Base-by-base conservation (phyloP, 2,797 vertebrate genomes). In the Lacerta viridis region DNA sequence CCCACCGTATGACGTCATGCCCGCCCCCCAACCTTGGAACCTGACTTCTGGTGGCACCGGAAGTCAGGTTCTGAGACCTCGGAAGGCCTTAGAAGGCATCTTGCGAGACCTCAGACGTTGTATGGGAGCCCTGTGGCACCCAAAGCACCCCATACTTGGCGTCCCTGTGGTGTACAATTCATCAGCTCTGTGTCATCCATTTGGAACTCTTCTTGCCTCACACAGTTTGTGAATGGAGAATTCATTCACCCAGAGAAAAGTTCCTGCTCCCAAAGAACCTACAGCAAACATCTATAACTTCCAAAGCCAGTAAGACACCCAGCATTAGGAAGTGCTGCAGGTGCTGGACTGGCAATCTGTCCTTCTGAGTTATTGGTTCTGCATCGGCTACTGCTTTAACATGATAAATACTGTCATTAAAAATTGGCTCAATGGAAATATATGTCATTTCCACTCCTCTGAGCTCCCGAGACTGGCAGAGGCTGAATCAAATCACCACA, bases 371-470 rank as follows among this genome's bases (percentile, higher is more conserved):
- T 83, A 79, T 84, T 90, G 55, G 75, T 75, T 84, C 77, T 87
- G 82, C 33, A 43, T 86, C 77, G 68, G 61, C 81, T 76, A 29
- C 71, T 43, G 33, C 69, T 85, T 85, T 87, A 90, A 85, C 76
- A 80, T 90, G 82, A 80, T 81, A 90, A 87, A 87, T 39, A 43
- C 17, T 23, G 25, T 81, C 82, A 68, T 87, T 84, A 87, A 84
- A 84, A 80, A 87, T 87, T 77, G 76, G 59, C 55, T 82, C 71
- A 84, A 89, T 82, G 88, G 82, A 80, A 87, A 80, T 85, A 80
- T 59, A 90, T 81, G 82, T 75, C 83, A 87, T 43, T 81, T 29
- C 27, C 76, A 80, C 59, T 41, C 13, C 27, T 71, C 36, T 41
- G 71, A 76, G 77, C 46, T 87, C 71, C 55, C 3, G 29, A 76